Conservation (phyloP, 1,140 invertebrate genomes). For the Drosophila quadrilineata region DNA sequence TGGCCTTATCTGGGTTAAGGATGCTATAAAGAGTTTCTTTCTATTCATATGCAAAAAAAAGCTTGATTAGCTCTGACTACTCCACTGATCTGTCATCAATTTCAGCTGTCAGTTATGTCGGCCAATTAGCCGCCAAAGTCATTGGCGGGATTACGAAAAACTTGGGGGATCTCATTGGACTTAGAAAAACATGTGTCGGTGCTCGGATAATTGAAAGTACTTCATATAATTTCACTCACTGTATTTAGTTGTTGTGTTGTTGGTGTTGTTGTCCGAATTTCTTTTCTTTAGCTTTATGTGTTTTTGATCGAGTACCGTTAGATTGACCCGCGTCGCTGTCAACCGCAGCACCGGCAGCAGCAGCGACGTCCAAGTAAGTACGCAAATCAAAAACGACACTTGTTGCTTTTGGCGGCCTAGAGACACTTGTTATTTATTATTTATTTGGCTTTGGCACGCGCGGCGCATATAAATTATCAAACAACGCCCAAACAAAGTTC, state of each 20-base stretch:
- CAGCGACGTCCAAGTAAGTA: conserved; percentile 14
- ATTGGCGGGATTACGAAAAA: conserved; percentile 15
- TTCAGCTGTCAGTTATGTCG: neutral
- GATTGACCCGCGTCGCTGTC: conserved; percentile 61
- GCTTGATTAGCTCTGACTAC: conserved; percentile 1
- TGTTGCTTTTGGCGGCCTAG: conserved; percentile 26
- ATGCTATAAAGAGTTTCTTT: conserved; percentile 1
- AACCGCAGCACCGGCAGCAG: conserved; percentile 12
- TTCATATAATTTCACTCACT: conserved; percentile 62
- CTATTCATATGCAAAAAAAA: conserved; percentile 27
- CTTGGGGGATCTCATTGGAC: conserved; percentile 11
- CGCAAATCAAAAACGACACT: conserved; percentile 15
- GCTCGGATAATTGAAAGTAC: conserved; percentile 47
- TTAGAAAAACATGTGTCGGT: conserved; percentile 7
- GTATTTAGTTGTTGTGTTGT: conserved; percentile 39
- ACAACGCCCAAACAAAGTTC: conserved; percentile 36
- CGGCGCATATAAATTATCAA: conserved; percentile 20
- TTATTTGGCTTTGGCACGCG: conserved; percentile 36
- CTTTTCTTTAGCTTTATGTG: conserved; percentile 47
- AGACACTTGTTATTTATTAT: conserved; percentile 28
- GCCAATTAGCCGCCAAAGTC: conserved; percentile 14
- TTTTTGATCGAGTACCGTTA: conserved; percentile 57
- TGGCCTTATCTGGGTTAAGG: conserved; percentile 2
- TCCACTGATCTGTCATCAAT: neutral
- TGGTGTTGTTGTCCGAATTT: conserved; percentile 63